These are phyloP conservation scores for Vireo altiloquus DNA, from an alignment of 2,113 vertebrate genomes.

Conservation along the genomic window DNA sequence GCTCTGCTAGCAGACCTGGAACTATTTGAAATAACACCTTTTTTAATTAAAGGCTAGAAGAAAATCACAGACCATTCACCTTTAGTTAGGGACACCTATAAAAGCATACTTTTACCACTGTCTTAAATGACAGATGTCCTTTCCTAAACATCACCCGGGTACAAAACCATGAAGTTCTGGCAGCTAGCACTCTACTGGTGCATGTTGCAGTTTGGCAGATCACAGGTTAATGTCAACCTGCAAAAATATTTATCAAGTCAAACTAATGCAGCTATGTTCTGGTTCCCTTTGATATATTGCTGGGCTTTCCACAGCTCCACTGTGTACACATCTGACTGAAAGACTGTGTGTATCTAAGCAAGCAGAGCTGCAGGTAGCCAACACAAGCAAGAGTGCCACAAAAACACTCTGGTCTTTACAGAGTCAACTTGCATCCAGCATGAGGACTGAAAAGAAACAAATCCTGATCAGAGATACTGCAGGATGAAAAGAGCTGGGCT, in stretches of 20 bases:
- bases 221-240: neutral
- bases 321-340: neutral
- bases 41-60: neutral
- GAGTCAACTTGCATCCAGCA: neutral
- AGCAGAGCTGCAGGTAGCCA: neutral
- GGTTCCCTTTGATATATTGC: rapidly evolving
- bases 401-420: neutral
- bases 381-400: neutral
- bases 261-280: neutral
- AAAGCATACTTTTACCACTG: neutral
- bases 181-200: neutral
- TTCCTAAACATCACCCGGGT: neutral
- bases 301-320: neutral
- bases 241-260: rapidly evolving
- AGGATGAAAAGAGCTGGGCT: neutral
- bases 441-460: rapidly evolving
- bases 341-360: rapidly evolving
- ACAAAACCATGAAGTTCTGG: neutral
- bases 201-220: neutral
- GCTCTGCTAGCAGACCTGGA: neutral
- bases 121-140: neutral
- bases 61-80: neutral
- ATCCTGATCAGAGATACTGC: neutral
- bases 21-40: neutral
- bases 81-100: neutral